These are phyloP conservation scores for Agonopterix heracliana DNA, from an alignment of 2,888 invertebrate genomes.

Conservation along the genomic window DNA sequence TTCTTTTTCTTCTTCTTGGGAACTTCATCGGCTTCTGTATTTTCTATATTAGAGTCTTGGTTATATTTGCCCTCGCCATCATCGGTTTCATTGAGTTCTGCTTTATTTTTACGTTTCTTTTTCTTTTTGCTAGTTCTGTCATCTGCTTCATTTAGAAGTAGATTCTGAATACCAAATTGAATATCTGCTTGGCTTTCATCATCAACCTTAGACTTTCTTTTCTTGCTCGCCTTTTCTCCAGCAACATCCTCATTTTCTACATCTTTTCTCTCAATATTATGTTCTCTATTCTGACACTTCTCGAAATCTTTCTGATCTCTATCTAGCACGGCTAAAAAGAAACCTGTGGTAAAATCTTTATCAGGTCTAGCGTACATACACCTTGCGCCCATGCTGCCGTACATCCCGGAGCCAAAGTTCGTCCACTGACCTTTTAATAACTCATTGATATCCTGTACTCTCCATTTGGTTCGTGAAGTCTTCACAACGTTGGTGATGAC, in stretches of 20 bases:
- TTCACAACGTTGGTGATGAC: slow-evolving; percentile 86
- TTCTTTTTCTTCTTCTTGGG: slow-evolving; percentile 17
- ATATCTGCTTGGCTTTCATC: slow-evolving; percentile 2
- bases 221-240: too few relatives aligned
- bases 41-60: neutral
- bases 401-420: slow-evolving; percentile 80
- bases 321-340: slow-evolving; percentile 95
- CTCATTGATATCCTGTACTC: slow-evolving; percentile 78
- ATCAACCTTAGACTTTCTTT: neutral
- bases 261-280: slow-evolving; percentile 6
- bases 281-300: slow-evolving; percentile 19
- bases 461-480: slow-evolving; percentile 73
- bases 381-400: slow-evolving; percentile 79
- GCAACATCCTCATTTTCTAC: slow-evolving; percentile 9
- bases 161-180: too few relatives aligned
- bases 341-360: slow-evolving; percentile 91
- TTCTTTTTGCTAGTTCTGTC: slow-evolving; percentile 28
- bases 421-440: slow-evolving; percentile 80
- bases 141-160: neutral
- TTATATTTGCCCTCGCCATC: neutral
- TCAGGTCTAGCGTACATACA: slow-evolving; percentile 88
- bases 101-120: slow-evolving; percentile 11
- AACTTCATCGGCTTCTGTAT: neutral
- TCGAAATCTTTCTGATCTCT: slow-evolving; percentile 64
- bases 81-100: neutral